These are phyloP conservation scores for Lysandra coridon DNA, from an alignment of 2,888 invertebrate genomes.

Conservation along the genomic window DNA sequence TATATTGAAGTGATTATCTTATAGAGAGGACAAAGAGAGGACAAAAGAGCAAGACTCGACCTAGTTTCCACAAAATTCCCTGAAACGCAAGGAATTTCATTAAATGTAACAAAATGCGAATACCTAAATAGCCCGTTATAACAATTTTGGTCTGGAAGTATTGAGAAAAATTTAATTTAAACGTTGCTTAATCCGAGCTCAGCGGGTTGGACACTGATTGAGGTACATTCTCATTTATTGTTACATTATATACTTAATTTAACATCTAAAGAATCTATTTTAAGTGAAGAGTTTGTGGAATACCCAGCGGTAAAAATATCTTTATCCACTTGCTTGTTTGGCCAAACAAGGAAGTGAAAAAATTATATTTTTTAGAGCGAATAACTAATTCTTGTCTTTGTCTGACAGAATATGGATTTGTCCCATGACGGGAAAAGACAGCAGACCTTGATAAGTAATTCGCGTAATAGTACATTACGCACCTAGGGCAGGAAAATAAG, in stretches of 20 bases:
- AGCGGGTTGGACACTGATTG: constrained; percentile 12
- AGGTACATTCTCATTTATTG: not conserved
- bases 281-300: not conserved
- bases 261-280: not conserved
- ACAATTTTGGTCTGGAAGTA: not conserved
- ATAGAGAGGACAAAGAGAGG: constrained; percentile 7
- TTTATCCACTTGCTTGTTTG: no score
- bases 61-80: not conserved
- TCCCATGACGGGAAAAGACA: no score
- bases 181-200: constrained; percentile 1
- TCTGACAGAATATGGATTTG: no score
- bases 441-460: no score
- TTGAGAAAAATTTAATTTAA: constrained; percentile 7
- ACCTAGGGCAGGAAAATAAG: no score
- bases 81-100: constrained; percentile 11
- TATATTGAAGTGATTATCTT: constrained; percentile 1
- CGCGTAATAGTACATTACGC: no score
- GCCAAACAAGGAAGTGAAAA: no score
- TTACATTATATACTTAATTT: not conserved
- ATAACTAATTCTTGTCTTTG: no score
- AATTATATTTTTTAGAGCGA: no score
- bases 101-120: constrained; percentile 13
- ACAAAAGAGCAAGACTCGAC: not conserved
- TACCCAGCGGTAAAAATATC: no score
- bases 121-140: constrained; percentile 12